These are phyloP conservation scores for Siniperca undulata DNA, from an alignment of 2,797 vertebrate species.

Conservation along the genomic window DNA sequence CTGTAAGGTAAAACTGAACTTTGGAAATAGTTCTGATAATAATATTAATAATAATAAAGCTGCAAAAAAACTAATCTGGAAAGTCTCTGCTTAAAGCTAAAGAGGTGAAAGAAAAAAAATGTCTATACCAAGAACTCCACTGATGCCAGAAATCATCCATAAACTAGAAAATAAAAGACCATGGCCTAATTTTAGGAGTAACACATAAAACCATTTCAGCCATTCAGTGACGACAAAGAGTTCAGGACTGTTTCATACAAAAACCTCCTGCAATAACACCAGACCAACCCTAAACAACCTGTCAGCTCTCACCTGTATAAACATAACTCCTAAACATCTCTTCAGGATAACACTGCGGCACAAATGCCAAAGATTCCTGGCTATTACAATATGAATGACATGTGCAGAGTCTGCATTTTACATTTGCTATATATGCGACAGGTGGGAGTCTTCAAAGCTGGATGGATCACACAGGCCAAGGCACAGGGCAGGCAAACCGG, in stretches of 20 bases:
- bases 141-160: not conserved
- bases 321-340: slow-evolving; percentile 41
- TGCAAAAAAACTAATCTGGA: not conserved
- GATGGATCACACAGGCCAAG: slow-evolving; percentile 47
- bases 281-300: not conserved
- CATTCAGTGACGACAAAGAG: slow-evolving; percentile 17
- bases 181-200: not conserved
- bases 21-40: not conserved
- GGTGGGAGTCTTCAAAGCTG: slow-evolving; percentile 72
- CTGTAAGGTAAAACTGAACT: not conserved
- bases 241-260: slow-evolving; percentile 3
- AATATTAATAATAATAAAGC: not conserved
- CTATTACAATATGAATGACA: slow-evolving; percentile 77
- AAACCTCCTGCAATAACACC: not conserved
- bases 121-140: not conserved
- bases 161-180: not conserved
- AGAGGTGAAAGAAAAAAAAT: not conserved
- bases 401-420: slow-evolving; percentile 76
- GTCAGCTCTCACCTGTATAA: slow-evolving; percentile 39
- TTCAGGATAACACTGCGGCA: slow-evolving; percentile 41
- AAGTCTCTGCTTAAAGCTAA: not conserved
- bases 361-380: slow-evolving; percentile 56
- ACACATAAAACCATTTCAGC: not conserved
- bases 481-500: slow-evolving; percentile 28
- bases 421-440: slow-evolving; percentile 73